Evolutionary conservation across 2,888 invertebrate genomes (phyloP), one percentile per base, ranked within the genome.

Genomic region (Plutella xylostella): DNA sequence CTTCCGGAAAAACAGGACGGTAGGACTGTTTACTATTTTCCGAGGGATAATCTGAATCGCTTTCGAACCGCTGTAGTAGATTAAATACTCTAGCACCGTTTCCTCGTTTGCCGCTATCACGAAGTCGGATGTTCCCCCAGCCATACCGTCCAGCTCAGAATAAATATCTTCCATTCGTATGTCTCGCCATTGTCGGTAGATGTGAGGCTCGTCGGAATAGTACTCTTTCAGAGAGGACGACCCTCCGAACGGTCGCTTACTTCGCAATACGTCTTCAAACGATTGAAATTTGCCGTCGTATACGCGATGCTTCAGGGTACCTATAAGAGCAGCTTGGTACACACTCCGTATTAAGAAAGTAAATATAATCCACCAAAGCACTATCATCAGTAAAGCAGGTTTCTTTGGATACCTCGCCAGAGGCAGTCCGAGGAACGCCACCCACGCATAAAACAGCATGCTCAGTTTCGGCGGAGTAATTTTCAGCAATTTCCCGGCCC

Each of bases 301-400:
- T 3, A 53, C 34, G 30, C 50, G 49, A 11, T 54, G 48, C 58
- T 70, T 73, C 39, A 76, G 47, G 17, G 65, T 58, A 50, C 55
- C 52, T n/a, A 70, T 59, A 2, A 75, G 56, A 14, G 61, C 60
- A 2, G 60, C 69, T 55, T 72, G 72, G 48, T 75, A 75, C n/a
- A 61, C 61, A 12, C 52, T 61, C 46, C 69, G 61, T n/a, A 75
- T 55, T 4, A 74, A 46, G 47, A 64, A 64, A 48, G 64, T 63
- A 47, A 66, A 70, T 65, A 66, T 72, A 46, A 75, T 55, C 72
- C 71, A 75, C 19, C 51, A 53, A 14, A 53, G 61, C 19, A 72
- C 53, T n/a, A 62, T 46, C 4, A 55, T 34, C n/a, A 61, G 45
- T n/a, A 67, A 52, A 46, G 54, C 49, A 12, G 49, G 46, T 43